Conservation (phyloP, 1,140 invertebrate species). For the Sycobia sp. region DNA sequence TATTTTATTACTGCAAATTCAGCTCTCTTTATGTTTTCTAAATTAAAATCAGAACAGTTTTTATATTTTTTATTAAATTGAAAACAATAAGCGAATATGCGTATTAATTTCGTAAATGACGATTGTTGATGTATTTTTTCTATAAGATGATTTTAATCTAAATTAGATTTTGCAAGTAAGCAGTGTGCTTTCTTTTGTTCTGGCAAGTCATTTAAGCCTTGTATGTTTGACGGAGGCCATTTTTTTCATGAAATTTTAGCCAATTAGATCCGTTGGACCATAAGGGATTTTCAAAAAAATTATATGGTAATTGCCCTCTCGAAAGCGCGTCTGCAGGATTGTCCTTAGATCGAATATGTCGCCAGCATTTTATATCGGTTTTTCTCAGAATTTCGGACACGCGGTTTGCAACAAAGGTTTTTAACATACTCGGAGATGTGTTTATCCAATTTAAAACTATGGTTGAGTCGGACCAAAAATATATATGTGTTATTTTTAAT, state of each 20-base stretch:
- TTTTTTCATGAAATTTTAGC: background rate
- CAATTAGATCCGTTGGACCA: constrained; percentile 4
- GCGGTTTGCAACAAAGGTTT: constrained; percentile 53
- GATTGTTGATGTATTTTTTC: too few species aligned
- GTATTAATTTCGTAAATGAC: too few species aligned
- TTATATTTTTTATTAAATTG: background rate
- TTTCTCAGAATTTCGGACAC: constrained; percentile 34
- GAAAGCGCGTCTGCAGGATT: too few species aligned
- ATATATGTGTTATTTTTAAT: background rate
- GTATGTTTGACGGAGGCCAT: background rate
- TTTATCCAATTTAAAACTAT: background rate
- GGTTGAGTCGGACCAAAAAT: constrained; percentile 12
- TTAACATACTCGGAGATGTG: constrained; percentile 36
- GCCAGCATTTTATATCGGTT: background rate
- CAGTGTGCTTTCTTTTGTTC: background rate
- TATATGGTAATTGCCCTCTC: background rate
- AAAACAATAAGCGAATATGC: background rate
- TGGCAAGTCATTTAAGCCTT: background rate
- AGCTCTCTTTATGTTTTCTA: background rate
- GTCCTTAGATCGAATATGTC: constrained; percentile 30
- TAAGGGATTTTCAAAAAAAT: background rate
- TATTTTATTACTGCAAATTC: background rate
- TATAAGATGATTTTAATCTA: background rate
- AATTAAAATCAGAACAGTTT: background rate
- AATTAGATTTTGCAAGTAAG: background rate